Conservation (phyloP, 2,797 vertebrate genomes). For the Cheirogaleus major region DNA sequence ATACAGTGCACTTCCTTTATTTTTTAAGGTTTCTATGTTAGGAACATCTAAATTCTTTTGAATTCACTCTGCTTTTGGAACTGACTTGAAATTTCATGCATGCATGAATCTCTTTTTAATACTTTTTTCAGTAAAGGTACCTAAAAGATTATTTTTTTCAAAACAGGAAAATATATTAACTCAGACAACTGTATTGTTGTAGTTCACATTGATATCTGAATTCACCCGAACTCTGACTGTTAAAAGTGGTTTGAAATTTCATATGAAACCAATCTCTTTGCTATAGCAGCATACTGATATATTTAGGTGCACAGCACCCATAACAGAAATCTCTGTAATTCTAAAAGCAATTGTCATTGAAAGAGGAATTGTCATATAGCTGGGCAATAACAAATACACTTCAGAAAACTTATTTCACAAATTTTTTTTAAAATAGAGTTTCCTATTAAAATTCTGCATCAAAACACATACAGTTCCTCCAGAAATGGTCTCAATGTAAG, state of each 20-base stretch:
- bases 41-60: not conserved
- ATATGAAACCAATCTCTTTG: not conserved
- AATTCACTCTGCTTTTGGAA: not conserved
- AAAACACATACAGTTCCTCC: not conserved
- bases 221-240: not conserved
- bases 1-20: not conserved
- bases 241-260: not conserved
- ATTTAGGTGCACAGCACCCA: not conserved
- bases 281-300: not conserved
- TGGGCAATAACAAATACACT: not conserved
- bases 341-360: not conserved
- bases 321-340: not conserved
- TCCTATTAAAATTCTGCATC: not conserved
- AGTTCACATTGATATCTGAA: not conserved
- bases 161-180: not conserved
- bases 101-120: not conserved
- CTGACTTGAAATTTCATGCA: slow-evolving; percentile 8
- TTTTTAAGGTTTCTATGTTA: not conserved
- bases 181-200: not conserved
- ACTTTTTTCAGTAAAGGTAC: not conserved
- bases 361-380: not conserved
- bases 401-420: not conserved
- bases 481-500: not conserved
- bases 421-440: not conserved
- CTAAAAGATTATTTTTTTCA: not conserved